Conservation (phyloP, 2,113 vertebrate genomes). For the Anas platyrhynchos region DNA sequence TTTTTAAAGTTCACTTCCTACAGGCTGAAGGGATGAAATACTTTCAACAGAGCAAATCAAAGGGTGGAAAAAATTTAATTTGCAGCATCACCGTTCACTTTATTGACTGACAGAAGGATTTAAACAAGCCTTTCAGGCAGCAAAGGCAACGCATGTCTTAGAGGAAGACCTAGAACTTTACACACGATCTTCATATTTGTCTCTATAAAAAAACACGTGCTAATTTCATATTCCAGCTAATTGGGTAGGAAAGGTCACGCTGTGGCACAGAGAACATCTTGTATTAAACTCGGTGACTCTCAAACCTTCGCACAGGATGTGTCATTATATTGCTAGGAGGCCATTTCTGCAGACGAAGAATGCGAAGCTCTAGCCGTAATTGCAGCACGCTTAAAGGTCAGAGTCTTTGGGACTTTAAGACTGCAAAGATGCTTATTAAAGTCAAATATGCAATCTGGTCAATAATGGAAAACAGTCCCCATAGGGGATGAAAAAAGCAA, state of each 20-base stretch:
- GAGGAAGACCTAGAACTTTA: constrained; percentile 26
- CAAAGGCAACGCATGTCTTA: background rate
- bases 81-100: constrained; percentile 43
- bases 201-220: constrained; percentile 6
- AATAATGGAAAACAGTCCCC: background rate
- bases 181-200: background rate
- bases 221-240: constrained; percentile 57
- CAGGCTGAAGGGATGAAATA: background rate
- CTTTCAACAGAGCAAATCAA: constrained; percentile 43
- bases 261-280: constrained; percentile 6
- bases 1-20: constrained; percentile 35
- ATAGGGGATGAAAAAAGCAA: background rate
- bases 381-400: constrained; percentile 78
- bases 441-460: background rate
- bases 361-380: constrained; percentile 66
- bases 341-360: constrained; percentile 70
- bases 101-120: constrained; percentile 31
- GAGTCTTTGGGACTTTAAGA: constrained; percentile 52
- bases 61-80: constrained; percentile 61
- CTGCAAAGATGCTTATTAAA: constrained; percentile 44
- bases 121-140: background rate
- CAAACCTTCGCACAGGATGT: background rate
- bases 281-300: constrained; percentile 4
- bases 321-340: constrained; percentile 73
- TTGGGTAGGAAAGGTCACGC: constrained; percentile 71